Conservation (phyloP, 1,140 invertebrate species). For the Maniola jurtina region DNA sequence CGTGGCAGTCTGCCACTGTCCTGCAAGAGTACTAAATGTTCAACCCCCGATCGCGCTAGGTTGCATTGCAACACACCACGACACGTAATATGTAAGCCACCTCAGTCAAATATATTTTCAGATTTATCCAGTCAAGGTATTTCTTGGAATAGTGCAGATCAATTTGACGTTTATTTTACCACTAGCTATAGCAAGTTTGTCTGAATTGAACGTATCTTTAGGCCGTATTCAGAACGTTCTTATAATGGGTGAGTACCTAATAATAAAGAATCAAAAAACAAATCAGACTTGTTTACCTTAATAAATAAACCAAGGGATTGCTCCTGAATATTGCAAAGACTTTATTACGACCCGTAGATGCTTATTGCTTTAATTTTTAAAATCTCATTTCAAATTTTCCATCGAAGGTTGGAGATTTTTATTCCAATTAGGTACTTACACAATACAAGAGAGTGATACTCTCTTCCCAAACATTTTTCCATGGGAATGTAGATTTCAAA, state of each 20-base stretch:
- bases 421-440: too few relatives aligned
- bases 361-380: neutral
- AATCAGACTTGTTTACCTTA: neutral
- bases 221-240: constrained; percentile 83
- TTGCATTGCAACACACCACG: neutral
- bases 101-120: constrained; percentile 40
- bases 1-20: too few relatives aligned
- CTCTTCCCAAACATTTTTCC: too few relatives aligned
- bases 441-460: too few relatives aligned
- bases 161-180: constrained; percentile 86
- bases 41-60: too few relatives aligned
- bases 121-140: constrained; percentile 85
- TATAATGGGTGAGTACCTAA: constrained; percentile 77
- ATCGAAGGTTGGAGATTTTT: neutral
- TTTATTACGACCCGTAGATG: neutral
- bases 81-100: neutral
- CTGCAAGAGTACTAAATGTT: too few relatives aligned
- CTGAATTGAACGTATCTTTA: constrained; percentile 84
- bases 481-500: neutral
- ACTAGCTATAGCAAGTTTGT: constrained; percentile 82
- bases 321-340: neutral
- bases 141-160: constrained; percentile 84
- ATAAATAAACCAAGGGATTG: neutral
- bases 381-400: neutral
- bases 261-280: too few relatives aligned